Evolutionary conservation across 2,113 vertebrate genomes (phyloP).

Genomic region (Corythaixoides concolor): DNA sequence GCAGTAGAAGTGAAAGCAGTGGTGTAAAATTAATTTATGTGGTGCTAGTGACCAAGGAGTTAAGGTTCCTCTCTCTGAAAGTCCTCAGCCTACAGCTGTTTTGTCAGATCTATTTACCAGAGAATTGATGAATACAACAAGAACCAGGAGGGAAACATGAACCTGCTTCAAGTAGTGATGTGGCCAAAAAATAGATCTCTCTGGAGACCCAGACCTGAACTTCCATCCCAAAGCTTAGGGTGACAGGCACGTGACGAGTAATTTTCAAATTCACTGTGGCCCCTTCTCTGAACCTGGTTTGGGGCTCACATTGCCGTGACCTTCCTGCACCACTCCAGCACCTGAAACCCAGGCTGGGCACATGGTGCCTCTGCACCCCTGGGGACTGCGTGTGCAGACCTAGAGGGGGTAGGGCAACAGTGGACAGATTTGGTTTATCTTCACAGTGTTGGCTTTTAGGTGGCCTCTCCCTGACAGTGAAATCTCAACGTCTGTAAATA

Average conservation of each 20-base stretch:
- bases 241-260: neutral
- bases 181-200: neutral
- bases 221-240: neutral
- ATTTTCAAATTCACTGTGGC: neutral
- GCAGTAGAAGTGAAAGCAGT: neutral
- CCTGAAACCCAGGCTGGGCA: neutral
- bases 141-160: slow-evolving; percentile 12
- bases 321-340: neutral
- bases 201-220: neutral
- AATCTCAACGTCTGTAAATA: slow-evolving; percentile 38
- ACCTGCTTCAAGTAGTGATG: neutral
- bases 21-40: neutral
- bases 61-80: neutral
- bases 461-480: neutral
- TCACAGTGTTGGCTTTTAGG: neutral
- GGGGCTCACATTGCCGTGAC: neutral
- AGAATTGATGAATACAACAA: neutral
- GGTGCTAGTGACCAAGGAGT: neutral
- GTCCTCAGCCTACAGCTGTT: neutral
- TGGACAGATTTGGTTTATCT: neutral
- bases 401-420: neutral
- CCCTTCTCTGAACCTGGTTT: neutral
- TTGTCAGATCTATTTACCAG: neutral
- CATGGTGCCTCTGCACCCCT: neutral
- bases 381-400: neutral